Percentiles rank a stretch among this genome's conserved stretches.
Evolutionary conservation across 2,888 invertebrate genomes (phyloP).

Genomic region (Noctuana brunneofusca): DNA sequence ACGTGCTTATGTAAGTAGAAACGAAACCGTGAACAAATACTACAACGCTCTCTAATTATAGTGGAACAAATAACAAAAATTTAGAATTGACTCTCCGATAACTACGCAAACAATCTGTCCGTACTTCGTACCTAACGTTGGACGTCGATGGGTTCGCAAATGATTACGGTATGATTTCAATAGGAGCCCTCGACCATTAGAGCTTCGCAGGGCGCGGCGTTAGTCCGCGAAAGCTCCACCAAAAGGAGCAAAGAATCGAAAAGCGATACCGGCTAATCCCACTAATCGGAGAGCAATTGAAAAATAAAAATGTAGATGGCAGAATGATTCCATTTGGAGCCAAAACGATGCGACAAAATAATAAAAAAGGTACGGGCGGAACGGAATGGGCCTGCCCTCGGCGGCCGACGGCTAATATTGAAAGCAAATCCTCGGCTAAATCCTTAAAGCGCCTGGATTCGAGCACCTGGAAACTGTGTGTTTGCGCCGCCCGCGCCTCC

Average conservation of each 20-base stretch:
- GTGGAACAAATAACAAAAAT: constrained; percentile 62
- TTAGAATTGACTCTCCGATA: constrained; percentile 65
- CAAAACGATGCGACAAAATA: constrained; percentile 83
- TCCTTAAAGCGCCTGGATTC: constrained; percentile 81
- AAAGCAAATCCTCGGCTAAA: constrained; percentile 83
- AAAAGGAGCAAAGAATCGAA: constrained; percentile 80
- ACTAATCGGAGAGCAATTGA: constrained; percentile 83
- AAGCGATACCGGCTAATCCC: constrained; percentile 81
- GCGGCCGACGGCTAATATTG: constrained; percentile 80
- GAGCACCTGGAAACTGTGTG: constrained; percentile 81
- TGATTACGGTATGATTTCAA: constrained; percentile 34
- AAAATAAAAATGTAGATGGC: constrained; percentile 84
- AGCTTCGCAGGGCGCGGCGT: constrained; percentile 48
- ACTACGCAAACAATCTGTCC: constrained; percentile 37
- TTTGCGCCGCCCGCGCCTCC: constrained; percentile 58
- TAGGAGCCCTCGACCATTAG: constrained; percentile 46
- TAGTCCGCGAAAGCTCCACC: constrained; percentile 70
- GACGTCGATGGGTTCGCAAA: constrained; percentile 42
- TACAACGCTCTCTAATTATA: constrained; percentile 60
- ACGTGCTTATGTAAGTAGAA: constrained; percentile 57
- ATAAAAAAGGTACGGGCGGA: constrained; percentile 78
- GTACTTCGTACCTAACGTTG: constrained; percentile 44
- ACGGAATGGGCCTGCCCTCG: constrained; percentile 70
- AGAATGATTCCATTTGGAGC: constrained; percentile 82
- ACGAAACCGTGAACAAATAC: constrained; percentile 64